Evolutionary conservation across 2,113 vertebrate genomes (phyloP), one percentile per base, ranked within the genome.

Genomic region (Sebastes schlegelii): DNA sequence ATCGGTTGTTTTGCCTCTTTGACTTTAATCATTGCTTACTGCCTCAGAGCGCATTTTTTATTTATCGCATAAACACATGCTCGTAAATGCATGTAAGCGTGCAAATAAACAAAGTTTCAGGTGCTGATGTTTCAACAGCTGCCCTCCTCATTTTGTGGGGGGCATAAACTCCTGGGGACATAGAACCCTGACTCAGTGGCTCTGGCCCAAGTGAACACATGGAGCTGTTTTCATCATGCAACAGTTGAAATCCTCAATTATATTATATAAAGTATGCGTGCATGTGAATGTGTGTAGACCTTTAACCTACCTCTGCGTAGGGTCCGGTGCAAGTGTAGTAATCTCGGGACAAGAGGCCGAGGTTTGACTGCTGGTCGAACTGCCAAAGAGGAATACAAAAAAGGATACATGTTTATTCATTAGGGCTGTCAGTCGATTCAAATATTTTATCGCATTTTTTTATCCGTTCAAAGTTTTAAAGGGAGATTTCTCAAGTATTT

Each of bases 331-430:
- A 99, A 12, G 94, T 90, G 1, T 97, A 99, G 92, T 98, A 97
- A 92, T 99, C 97, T 85, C 97, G 95, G 84, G 98, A 98, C 86
- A 97, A 95, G 34, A 99, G 95, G 74, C 97, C 98, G 34, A 99
- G 96, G 64, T 92, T 95, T 21, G 96, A 86, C 84, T 94, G 97
- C 73, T 99, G 98, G 81, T 99, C 98, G 74, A 99, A 96, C 98
- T 99, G 77, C 9, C 54, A 91, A 86, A 83, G 51, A 80, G 57
- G 17, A 80, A 58, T 81, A 61, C 40, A 89, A n/a, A 12, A 79
- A 74, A 34, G 14, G 4, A 61, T 6, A 64, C 21, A 67, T 46
- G 78, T 52, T 88, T 72, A 86, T 34, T 34, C 34, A 34, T 34
- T 34, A 34, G 34, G 34, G 34, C 34, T 4, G 34, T 34, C 34